Conservation (phyloP, 92 coral and sea anemone species). For the Nematostella vectensis region DNA sequence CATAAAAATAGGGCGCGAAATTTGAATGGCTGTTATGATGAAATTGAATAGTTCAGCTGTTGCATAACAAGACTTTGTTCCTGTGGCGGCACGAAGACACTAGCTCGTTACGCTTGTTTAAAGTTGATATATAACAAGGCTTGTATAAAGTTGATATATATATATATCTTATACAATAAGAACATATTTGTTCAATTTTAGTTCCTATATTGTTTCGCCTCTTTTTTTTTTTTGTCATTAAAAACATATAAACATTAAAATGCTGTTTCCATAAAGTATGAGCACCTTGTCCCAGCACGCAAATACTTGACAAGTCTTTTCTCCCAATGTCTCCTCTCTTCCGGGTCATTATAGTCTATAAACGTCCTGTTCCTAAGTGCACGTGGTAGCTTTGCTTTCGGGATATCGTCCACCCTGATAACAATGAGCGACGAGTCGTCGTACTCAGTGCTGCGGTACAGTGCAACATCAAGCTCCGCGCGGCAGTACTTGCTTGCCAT, state of each 20-base stretch:
- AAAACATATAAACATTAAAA: not conserved
- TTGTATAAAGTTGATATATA: too few relatives aligned
- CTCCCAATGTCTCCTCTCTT: conserved; percentile 64
- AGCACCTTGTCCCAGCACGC: not conserved
- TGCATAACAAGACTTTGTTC: too few relatives aligned
- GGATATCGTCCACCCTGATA: conserved; percentile 44
- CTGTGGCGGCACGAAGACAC: too few relatives aligned
- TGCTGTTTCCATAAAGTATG: not conserved
- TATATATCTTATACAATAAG: too few relatives aligned
- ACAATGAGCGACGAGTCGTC: conserved; percentile 66
- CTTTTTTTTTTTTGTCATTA: not conserved
- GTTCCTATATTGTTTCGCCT: too few relatives aligned
- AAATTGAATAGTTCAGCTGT: too few relatives aligned
- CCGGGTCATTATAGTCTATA: conserved; percentile 45
- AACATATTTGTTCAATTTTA: too few relatives aligned
- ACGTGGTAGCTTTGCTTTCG: conserved; percentile 47
- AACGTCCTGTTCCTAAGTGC: conserved; percentile 74
- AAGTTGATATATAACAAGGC: too few relatives aligned
- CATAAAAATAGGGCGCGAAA: too few relatives aligned
- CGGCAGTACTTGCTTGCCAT: conserved; percentile 56
- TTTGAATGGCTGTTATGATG: too few relatives aligned
- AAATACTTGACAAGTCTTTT: conserved; percentile 52
- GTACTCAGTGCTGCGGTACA: conserved; percentile 57
- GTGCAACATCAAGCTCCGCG: conserved; percentile 60
- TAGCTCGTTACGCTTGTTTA: too few relatives aligned